Evolutionary conservation across 2,797 vertebrate species (phyloP).

Genomic region (Sebastolobus alascanus): DNA sequence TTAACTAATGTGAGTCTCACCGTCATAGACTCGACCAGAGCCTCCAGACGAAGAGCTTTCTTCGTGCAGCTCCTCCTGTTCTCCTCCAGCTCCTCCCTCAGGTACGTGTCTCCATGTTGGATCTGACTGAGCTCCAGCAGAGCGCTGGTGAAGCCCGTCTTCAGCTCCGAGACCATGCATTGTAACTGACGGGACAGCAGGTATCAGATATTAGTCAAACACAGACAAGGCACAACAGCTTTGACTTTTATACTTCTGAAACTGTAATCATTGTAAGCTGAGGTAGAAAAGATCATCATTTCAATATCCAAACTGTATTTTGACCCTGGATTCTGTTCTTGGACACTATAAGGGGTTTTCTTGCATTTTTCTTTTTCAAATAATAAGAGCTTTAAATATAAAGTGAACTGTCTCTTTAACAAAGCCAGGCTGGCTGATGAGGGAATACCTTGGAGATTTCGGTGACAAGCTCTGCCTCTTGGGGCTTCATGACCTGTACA

Average conservation of each 20-base stretch:
- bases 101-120: slow-evolving; percentile 83
- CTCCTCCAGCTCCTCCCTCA: slow-evolving; percentile 85
- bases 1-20: slow-evolving; percentile 53
- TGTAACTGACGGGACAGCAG: slow-evolving; percentile 74
- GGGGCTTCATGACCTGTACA: slow-evolving; percentile 83
- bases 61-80: slow-evolving; percentile 82
- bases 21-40: slow-evolving; percentile 82
- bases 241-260: background rate
- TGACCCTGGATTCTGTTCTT: background rate
- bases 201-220: too few species aligned
- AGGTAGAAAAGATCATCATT: rapidly evolving
- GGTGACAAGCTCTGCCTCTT: slow-evolving; percentile 81
- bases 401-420: slow-evolving; percentile 40
- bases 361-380: background rate
- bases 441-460: slow-evolving; percentile 86
- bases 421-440: slow-evolving; percentile 13
- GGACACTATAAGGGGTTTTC: background rate
- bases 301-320: slow-evolving; percentile 9
- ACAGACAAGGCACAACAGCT: background rate
- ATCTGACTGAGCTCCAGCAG: slow-evolving; percentile 85
- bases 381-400: background rate
- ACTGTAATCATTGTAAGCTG: background rate
- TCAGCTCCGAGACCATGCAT: slow-evolving; percentile 85
- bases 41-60: slow-evolving; percentile 81
- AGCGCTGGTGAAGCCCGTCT: slow-evolving; percentile 82